Evolutionary conservation across 2,888 invertebrate species (phyloP).

Genomic region (Vanessa cardui): DNA sequence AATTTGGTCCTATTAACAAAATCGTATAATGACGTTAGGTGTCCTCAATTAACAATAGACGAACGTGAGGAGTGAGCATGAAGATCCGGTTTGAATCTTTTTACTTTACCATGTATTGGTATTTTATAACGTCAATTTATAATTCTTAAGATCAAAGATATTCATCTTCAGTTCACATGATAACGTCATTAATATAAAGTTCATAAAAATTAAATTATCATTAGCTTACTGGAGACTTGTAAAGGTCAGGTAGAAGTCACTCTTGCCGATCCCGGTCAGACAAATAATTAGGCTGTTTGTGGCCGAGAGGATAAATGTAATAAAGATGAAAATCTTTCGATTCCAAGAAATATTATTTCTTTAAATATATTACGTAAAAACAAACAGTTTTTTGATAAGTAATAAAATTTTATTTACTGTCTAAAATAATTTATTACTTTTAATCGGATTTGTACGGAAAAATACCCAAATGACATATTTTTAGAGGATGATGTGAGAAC

Average conservation of each 20-base stretch:
- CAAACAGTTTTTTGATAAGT: too few species aligned
- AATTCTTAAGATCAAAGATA: background rate
- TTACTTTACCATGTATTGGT: background rate
- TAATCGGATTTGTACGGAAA: too few species aligned
- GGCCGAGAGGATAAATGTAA: constrained; percentile 4
- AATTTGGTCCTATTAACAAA: constrained; percentile 32
- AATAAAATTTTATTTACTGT: too few species aligned
- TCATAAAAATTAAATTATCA: constrained; percentile 14
- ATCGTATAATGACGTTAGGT: constrained; percentile 29
- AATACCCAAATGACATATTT: background rate
- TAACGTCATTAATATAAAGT: constrained; percentile 2
- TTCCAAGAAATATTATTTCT: too few species aligned
- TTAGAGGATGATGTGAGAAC: background rate
- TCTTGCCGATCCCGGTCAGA: constrained; percentile 17
- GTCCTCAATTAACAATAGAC: constrained; percentile 15
- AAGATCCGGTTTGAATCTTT: background rate
- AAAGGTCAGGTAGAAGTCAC: constrained; percentile 17
- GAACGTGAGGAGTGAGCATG: too few species aligned
- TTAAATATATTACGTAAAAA: too few species aligned
- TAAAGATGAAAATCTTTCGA: constrained; percentile 12
- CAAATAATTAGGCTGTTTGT: constrained; percentile 17
- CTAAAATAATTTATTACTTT: too few species aligned
- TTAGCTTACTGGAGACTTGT: constrained; percentile 16
- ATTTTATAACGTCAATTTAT: too few species aligned
- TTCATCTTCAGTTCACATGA: background rate